Evolutionary conservation across 30 jellyfish, hydroid and myxozoan species (phyloP), one percentile per base, ranked within the genome.

Genomic region (Pelagia noctiluca): DNA sequence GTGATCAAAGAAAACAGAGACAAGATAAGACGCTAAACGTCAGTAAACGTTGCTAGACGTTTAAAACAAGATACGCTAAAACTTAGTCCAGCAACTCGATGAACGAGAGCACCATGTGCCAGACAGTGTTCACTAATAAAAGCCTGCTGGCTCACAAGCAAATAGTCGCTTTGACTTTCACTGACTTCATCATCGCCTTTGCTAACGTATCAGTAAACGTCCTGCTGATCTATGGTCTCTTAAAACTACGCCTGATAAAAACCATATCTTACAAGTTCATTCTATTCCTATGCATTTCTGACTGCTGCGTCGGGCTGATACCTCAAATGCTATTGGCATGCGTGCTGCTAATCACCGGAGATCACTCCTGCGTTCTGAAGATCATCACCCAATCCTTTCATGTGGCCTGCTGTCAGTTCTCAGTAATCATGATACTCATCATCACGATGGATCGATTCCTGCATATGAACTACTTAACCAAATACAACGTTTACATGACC

Each of bases 371-470:
- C 70, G 22, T 26, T 23, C 23, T 63, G 46, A 84, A 81, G 72
- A 31, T 81, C 24, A 54, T 80, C 5, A 54, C 84, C 13, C 91
- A 81, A 23, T 68, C 91, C 0, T 54, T 81, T n/a, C 91, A 81
- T 30, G 50, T 75, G 7, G 78, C 84, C 54, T 81, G 50, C 78
- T 81, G 78, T 50, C 91, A 81, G 46, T 81, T 65, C 54, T 81
- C 91, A 0, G 78, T 81, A 32, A 50, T 81, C 66, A 81, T 81
- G 91, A 66, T 81, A 31, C 84, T 81, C 29, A 81, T 81, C 69
- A 81, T 81, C 35, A 81, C 91, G 54, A 53, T 81, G 78, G 91
- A 81, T 53, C 35, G 91, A 67, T 81, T 29, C 38, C 75, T 66
- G 34, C 91, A 66, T 37, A 81, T 81, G 91, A 81, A 71, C 30